phyloP scores from a whole-genome alignment of 1,140 invertebrate genomes.

The Drosophila parabipectinata region DNA sequence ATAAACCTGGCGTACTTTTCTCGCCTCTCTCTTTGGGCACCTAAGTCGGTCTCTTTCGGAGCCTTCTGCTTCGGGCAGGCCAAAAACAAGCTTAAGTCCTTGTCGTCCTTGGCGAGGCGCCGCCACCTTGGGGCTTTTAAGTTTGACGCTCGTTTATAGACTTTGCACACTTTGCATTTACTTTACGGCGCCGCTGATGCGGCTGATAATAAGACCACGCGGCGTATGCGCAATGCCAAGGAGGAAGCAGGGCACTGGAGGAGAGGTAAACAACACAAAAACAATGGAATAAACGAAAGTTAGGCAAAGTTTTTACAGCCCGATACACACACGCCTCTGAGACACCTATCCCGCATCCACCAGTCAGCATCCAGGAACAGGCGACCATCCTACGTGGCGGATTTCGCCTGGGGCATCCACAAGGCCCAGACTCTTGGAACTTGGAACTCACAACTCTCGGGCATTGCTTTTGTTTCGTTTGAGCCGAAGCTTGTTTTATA shows the following conservation, averaged over 20 bases:
- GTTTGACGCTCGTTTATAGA: conserved; percentile 82
- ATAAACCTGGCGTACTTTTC: conserved; percentile 54
- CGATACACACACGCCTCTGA: conserved; percentile 67
- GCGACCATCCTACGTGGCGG: conserved; percentile 12
- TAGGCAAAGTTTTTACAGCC: conserved; percentile 74
- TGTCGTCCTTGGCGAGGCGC: conserved; percentile 63
- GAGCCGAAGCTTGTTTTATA: conserved; percentile 75
- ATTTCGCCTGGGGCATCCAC: conserved; percentile 45
- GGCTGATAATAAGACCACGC: conserved; percentile 76
- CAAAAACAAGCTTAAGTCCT: conserved; percentile 56
- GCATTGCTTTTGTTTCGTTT: conserved; percentile 55
- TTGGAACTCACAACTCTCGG: conserved; percentile 21
- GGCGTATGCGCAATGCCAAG: conserved; percentile 70
- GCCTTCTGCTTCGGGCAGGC: conserved; percentile 3
- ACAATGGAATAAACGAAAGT: conserved; percentile 54
- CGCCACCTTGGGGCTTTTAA: conserved; percentile 79
- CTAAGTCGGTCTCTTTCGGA: not conserved
- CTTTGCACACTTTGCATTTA: conserved; percentile 82
- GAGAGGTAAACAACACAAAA: conserved; percentile 15
- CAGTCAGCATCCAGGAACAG: conserved; percentile 13
- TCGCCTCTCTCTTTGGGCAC: not conserved
- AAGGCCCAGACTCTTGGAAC: conserved; percentile 2
- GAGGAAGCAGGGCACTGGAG: conserved; percentile 22
- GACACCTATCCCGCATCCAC: conserved; percentile 25
- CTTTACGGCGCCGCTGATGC: conserved; percentile 79